These are phyloP conservation scores for Ursus arctos DNA, from an alignment of 2,113 vertebrate genomes.

Conservation along the genomic window DNA sequence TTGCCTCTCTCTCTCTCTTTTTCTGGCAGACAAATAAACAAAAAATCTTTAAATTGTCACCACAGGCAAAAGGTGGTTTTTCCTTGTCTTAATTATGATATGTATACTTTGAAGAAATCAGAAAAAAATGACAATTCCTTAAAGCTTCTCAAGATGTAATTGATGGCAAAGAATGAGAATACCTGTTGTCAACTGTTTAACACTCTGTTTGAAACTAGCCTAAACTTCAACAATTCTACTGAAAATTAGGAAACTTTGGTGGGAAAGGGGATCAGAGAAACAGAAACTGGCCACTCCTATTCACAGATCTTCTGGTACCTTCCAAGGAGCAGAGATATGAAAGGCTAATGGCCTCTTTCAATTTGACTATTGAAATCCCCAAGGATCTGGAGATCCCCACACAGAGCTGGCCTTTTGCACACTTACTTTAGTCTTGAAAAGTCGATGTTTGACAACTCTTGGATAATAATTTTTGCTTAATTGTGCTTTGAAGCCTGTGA, in stretches of 20 bases:
- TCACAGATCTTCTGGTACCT: not conserved
- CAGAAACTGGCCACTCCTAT: not conserved
- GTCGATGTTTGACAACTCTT: not conserved
- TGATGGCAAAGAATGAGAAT: not conserved
- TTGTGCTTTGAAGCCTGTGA: not conserved
- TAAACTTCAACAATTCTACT: not conserved
- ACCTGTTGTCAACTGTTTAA: not conserved
- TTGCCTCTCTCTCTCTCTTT: not conserved
- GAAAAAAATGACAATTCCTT: slow-evolving; percentile 19
- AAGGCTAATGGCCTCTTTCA: not conserved
- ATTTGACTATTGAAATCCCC: not conserved
- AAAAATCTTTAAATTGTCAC: not conserved
- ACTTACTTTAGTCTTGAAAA: not conserved
- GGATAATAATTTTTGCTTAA: not conserved
- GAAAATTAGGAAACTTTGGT: not conserved
- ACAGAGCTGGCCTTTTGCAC: not conserved
- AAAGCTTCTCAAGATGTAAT: not conserved
- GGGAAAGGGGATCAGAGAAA: not conserved
- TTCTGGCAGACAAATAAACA: not conserved
- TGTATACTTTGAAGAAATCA: not conserved
- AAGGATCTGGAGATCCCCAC: not conserved
- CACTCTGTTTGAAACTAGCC: not conserved
- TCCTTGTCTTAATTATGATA: not conserved
- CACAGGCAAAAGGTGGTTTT: not conserved
- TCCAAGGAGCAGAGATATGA: not conserved